Percentiles rank a stretch among this genome's conserved stretches.
Evolutionary conservation across 2,888 invertebrate genomes (phyloP).

Genomic region (Perizoma flavofasciatum): DNA sequence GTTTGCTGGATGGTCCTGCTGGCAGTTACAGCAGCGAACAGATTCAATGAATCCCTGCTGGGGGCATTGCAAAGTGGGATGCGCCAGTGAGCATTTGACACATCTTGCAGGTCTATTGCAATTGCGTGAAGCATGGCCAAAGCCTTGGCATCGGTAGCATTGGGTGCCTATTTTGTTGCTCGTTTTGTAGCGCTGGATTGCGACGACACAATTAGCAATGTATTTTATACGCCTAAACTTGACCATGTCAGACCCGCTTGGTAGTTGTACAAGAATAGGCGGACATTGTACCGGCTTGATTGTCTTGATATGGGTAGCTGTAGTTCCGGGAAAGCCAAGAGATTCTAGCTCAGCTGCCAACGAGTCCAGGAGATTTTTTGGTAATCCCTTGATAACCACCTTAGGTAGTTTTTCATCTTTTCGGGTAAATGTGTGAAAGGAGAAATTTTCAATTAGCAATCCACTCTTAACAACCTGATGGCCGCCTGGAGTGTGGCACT

Average conservation of each 20-base stretch:
- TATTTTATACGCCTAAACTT: too few species aligned
- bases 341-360: too few species aligned
- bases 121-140: slow-evolving; percentile 5
- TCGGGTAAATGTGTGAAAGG: too few species aligned
- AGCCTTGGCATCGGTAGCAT: slow-evolving; percentile 3
- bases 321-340: background rate
- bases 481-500: too few species aligned
- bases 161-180: background rate
- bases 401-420: too few species aligned
- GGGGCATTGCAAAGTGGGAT: background rate
- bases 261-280: background rate
- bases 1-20: too few species aligned
- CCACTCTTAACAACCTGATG: too few species aligned
- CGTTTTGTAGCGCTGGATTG: background rate
- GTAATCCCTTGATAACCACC: too few species aligned
- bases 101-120: slow-evolving; percentile 3
- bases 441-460: too few species aligned
- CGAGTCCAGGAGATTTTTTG: too few species aligned
- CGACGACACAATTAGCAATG: background rate
- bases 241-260: too few species aligned
- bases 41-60: background rate
- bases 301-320: too few species aligned
- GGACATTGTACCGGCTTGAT: background rate
- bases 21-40: background rate
- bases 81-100: background rate